Base-by-base conservation (phyloP, 1,140 invertebrate genomes). In the Drosophila saltans region DNA sequence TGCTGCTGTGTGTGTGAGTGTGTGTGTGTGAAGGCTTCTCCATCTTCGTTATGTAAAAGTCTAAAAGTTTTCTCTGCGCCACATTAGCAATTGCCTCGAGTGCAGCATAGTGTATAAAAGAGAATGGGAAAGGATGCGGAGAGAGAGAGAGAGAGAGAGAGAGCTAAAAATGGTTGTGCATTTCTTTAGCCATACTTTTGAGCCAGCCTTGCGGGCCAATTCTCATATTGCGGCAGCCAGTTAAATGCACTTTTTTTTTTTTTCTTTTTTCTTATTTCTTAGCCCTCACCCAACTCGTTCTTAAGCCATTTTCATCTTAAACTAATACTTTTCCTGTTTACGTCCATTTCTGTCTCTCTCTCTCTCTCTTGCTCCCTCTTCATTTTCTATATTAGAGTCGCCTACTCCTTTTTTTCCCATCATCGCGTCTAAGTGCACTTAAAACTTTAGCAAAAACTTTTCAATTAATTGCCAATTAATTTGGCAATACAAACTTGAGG, bases 391-490 rank as follows among this genome's bases (percentile, higher is more conserved):
- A 1, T 36, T 36, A 36, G 33, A 36, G 3, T 36, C 43, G 21
- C 2, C 16, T 41, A 40, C 24, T 16, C 43, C 52, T 69, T 36
- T 36, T 36, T 36, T 36, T 1, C 33, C 33, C 33, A 36, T 36
- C 16, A 48, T 48, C 16, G 21, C 21, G 8, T 36, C 11, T 41
- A 71, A 68, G 70, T 79, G 66, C 72, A 68, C 66, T 66, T 11
- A 57, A 75, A 75, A 83, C 55, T 78, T 83, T 39, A 16, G 28
- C 11, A 52, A 65, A 65, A 78, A 80, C 67, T 74, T 89, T 89
- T 84, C 80, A 84, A 89, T 88, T 88, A 88, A 88, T 80, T 89
- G 68, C 66, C 85, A 90, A 85, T 89, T 90, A 90, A 89, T 81
- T 84, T 77, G 62, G 33, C 36, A 56, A 55, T 66, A 16, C 30